These are phyloP conservation scores for Neotoxoptera formosana DNA, from an alignment of 1,140 invertebrate species.

Conservation along the genomic window DNA sequence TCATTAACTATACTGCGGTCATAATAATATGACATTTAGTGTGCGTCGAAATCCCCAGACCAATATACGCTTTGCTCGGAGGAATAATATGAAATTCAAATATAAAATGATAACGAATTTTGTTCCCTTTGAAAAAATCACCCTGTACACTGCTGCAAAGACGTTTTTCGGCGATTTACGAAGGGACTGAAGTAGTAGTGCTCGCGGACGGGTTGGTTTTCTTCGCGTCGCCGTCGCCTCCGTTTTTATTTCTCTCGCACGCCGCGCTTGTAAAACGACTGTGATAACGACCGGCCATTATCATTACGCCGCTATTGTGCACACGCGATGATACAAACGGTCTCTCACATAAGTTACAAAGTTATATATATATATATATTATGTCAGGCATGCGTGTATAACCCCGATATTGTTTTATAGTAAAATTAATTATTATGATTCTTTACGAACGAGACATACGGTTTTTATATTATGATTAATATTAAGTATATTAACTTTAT, in stretches of 20 bases:
- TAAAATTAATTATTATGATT: slow-evolving; percentile 6
- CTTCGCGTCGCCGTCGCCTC: neutral
- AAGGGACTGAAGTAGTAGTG: neutral
- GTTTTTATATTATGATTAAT: too few relatives aligned
- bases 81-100: neutral
- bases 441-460: neutral
- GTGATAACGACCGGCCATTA: neutral
- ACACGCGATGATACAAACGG: neutral
- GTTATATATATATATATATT: neutral
- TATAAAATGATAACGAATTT: neutral
- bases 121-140: neutral
- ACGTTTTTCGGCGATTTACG: neutral
- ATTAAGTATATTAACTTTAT: too few relatives aligned
- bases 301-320: neutral
- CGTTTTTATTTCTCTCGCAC: neutral
- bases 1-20: neutral
- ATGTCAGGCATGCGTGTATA: neutral
- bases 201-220: neutral
- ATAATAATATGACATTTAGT: too few relatives aligned
- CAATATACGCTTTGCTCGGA: neutral
- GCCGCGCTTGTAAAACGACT: neutral
- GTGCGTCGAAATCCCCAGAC: neutral
- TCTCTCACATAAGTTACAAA: neutral
- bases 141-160: neutral
- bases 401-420: neutral